Conservation (phyloP, 2,888 invertebrate species). For the Drosophila picticornis region DNA sequence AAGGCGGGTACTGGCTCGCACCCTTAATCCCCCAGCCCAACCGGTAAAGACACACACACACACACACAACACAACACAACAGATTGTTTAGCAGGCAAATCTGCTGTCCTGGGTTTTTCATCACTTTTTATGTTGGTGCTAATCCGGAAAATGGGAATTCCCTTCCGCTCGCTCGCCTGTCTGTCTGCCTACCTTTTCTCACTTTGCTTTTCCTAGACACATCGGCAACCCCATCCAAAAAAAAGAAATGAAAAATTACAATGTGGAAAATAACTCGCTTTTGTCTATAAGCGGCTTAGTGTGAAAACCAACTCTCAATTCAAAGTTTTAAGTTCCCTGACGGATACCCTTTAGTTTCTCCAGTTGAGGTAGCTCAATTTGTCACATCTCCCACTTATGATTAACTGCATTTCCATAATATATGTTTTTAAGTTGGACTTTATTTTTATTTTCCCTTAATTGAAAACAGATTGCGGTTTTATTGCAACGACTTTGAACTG, state of each 20-base stretch:
- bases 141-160: conserved; percentile 82
- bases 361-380: conserved; percentile 45
- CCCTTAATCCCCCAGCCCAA: conserved; percentile 63
- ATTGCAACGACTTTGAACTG: conserved; percentile 71
- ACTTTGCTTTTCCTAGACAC: conserved; percentile 39
- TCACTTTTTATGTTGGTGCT: conserved; percentile 53
- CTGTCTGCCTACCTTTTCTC: conserved; percentile 6
- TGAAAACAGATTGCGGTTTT: conserved; percentile 74
- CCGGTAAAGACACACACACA: conserved; percentile 1
- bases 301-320: background rate
- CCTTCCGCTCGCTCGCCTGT: conserved; percentile 58
- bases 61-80: background rate
- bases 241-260: background rate
- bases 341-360: background rate
- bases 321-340: background rate
- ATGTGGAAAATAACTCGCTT: conserved; percentile 3
- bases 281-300: conserved; percentile 54
- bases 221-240: conserved; percentile 27
- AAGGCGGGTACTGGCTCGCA: conserved; percentile 64
- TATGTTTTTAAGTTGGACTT: conserved; percentile 49
- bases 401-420: conserved; percentile 67
- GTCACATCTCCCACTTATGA: conserved; percentile 73
- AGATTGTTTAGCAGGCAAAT: conserved; percentile 1
- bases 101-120: conserved; percentile 20
- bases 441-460: conserved; percentile 53